These are phyloP conservation scores for Microcebus lehilahytsara DNA, from an alignment of 2,113 vertebrate genomes.

Conservation along the genomic window DNA sequence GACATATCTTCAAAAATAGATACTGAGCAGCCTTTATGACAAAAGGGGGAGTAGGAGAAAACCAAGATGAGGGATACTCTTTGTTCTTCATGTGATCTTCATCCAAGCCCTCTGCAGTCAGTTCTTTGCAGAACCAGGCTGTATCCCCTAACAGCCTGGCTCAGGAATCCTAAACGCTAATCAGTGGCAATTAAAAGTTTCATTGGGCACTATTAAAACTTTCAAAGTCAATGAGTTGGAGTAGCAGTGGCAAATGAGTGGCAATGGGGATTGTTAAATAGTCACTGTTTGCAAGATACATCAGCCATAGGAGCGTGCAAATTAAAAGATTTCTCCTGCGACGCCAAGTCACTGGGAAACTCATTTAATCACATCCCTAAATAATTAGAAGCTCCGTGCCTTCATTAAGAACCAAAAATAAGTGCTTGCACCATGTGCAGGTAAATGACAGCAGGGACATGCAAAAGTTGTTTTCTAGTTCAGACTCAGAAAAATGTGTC, in stretches of 20 bases:
- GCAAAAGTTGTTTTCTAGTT: conserved; percentile 75
- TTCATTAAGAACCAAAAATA: conserved; percentile 78
- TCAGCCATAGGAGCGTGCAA: conserved; percentile 66
- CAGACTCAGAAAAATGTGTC: conserved; percentile 68
- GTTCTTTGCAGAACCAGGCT: background rate
- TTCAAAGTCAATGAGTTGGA: conserved; percentile 75
- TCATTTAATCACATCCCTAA: conserved; percentile 79
- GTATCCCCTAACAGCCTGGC: conserved; percentile 9
- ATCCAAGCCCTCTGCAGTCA: background rate
- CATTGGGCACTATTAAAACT: conserved; percentile 76
- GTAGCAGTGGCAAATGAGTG: conserved; percentile 69
- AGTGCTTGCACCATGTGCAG: conserved; percentile 70
- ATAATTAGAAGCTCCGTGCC: conserved; percentile 75
- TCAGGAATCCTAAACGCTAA: conserved; percentile 57
- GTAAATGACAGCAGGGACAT: conserved; percentile 76
- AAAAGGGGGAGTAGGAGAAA: background rate
- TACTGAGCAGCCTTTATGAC: background rate
- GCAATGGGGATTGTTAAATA: conserved; percentile 72
- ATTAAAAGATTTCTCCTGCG: conserved; percentile 78
- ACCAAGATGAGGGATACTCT: background rate
- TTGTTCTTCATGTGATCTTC: background rate
- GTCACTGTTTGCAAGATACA: conserved; percentile 68
- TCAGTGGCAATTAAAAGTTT: conserved; percentile 76
- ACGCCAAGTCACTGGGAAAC: conserved; percentile 70
- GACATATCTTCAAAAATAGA: background rate